Evolutionary conservation across 2,113 vertebrate species (phyloP).

Genomic region (Corydoras maculifer): DNA sequence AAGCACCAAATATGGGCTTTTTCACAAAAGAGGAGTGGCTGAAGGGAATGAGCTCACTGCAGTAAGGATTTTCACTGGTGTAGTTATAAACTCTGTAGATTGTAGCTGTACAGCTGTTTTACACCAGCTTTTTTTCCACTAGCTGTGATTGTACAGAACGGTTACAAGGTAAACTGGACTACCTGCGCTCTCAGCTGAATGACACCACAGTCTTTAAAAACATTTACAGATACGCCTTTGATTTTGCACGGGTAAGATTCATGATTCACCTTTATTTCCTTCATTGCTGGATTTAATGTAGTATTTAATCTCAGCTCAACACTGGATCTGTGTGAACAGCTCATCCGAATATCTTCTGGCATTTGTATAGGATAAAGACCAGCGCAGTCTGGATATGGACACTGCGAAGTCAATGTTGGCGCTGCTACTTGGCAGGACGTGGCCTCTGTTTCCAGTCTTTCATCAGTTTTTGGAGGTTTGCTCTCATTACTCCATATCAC

Average conservation of each 20-base stretch:
- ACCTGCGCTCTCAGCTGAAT: conserved; percentile 81
- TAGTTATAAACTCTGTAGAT: background rate
- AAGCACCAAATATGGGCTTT: conserved; percentile 94
- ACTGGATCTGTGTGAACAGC: too few relatives aligned
- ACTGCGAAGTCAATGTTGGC: conserved; percentile 93
- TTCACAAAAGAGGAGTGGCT: conserved; percentile 98
- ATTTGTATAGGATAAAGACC: conserved; percentile 81
- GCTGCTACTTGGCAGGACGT: conserved; percentile 84
- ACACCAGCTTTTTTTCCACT: background rate
- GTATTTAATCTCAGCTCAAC: too few relatives aligned
- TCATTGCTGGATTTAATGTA: too few relatives aligned
- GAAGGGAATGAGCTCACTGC: conserved; percentile 91
- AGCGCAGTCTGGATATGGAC: conserved; percentile 92
- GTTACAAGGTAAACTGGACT: conserved; percentile 86
- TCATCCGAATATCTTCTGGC: background rate
- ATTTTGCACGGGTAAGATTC: conserved; percentile 87
- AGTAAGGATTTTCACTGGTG: conserved; percentile 69
- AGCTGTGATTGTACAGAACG: conserved; percentile 92
- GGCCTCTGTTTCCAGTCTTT: conserved; percentile 91
- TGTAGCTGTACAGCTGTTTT: background rate
- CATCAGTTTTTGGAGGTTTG: conserved; percentile 89
- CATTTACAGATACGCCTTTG: conserved; percentile 98
- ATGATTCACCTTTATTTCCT: background rate
- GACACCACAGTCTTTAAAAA: conserved; percentile 87
- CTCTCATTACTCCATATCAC: background rate